Evolutionary conservation across 2,888 invertebrate genomes (phyloP), one percentile per base, ranked within the genome.

Genomic region (Eristalis pertinax): DNA sequence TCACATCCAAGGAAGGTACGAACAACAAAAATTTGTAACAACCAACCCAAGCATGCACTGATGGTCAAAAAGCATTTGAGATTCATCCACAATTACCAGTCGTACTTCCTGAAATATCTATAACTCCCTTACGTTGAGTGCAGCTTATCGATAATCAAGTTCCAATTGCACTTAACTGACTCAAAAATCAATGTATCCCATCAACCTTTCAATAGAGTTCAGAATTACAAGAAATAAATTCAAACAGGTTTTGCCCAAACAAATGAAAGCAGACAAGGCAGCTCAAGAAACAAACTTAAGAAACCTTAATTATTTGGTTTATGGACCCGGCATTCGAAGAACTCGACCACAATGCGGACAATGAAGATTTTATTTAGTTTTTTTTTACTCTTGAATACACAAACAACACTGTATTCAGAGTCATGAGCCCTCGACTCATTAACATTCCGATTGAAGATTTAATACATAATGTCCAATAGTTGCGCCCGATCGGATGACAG

Each of bases 371-470:
- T 43, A n/a, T 69, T 19, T 50, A 22, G 13, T 70, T 56, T 56
- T 22, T 58, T 35, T 24, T 41, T 22, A 22, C 13, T 35, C 26
- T 60, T 24, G 11, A 72, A 22, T 38, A 35, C 56, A 60, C 58
- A 70, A 70, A 22, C 56, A 19, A 35, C 56, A 56, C 29, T 43
- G 41, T 22, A 63, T 63, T 73, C 73, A 73, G 43, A 72, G 19
- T 63, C 29, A 64, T 38, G 41, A 62, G 62, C 26, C 26, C 74
- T 65, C 62, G 41, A 19, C 62, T 78, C 64, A 78, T 78, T 70
- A 78, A 56, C 56, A 70, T 64, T 70, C 58, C 78, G 64, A 35
- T 70, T 70, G 50, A 43, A 69, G 69, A 69, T 63, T 68, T 69
- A 26, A 70, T 62, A 15, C 58, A n/a, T 22, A 35, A 26, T 35